Evolutionary conservation across 2,113 vertebrate genomes (phyloP).

Genomic region (Rhabdomys dilectus): DNA sequence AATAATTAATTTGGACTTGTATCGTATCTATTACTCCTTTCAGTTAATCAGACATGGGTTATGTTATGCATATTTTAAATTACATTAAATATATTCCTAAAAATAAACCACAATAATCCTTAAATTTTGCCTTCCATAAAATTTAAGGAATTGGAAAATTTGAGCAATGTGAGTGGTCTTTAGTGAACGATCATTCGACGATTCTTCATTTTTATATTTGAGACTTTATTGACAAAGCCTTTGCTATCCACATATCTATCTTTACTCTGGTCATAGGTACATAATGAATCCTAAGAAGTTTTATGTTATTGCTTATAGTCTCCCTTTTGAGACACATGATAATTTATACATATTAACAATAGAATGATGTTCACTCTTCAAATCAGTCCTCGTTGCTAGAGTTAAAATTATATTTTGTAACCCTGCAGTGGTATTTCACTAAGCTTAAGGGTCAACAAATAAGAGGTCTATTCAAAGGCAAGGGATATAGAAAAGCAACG

Average conservation of each 20-base stretch:
- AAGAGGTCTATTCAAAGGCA: background rate
- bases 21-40: background rate
- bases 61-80: background rate
- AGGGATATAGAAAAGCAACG: background rate
- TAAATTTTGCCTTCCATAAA: background rate
- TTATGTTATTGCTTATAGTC: background rate
- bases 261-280: background rate
- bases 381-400: background rate
- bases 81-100: background rate
- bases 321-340: background rate
- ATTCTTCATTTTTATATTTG: background rate
- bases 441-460: background rate
- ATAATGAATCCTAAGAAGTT: background rate
- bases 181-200: background rate
- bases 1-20: background rate
- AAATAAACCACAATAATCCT: background rate
- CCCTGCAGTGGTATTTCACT: background rate
- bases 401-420: background rate
- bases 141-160: background rate
- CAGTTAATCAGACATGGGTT: background rate
- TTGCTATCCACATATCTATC: background rate
- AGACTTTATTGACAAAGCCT: background rate
- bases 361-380: background rate
- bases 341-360: background rate
- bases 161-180: too few relatives aligned